These are phyloP conservation scores for Lasiurus borealis DNA, from an alignment of 2,113 vertebrate species.

Conservation along the genomic window DNA sequence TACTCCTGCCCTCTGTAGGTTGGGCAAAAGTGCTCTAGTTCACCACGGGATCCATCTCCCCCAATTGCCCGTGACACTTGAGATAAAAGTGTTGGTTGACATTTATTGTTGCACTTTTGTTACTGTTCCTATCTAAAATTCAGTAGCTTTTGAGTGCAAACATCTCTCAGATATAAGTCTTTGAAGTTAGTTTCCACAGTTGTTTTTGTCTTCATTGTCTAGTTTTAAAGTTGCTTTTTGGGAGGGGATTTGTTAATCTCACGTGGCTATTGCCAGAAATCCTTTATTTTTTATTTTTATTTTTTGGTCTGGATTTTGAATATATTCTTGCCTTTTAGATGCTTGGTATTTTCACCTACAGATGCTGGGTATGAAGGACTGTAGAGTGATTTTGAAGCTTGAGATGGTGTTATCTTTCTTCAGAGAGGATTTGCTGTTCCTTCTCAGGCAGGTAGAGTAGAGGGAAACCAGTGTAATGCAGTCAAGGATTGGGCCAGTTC, in stretches of 20 bases:
- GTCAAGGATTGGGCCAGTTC: neutral
- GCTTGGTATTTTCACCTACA: neutral
- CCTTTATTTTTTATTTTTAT: neutral
- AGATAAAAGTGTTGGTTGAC: too few relatives aligned
- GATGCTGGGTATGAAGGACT: neutral
- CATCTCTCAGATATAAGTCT: neutral
- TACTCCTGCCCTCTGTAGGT: neutral
- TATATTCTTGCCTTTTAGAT: neutral
- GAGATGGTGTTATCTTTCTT: neutral
- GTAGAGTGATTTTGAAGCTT: neutral
- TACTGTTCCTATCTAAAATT: neutral
- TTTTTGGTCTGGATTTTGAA: neutral
- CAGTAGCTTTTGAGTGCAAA: neutral
- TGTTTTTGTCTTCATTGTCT: neutral
- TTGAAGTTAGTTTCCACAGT: neutral
- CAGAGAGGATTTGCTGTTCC: neutral
- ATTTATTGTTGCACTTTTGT: neutral
- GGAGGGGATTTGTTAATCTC: neutral
- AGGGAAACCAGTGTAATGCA: neutral
- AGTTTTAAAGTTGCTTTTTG: neutral
- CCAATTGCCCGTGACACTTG: neutral
- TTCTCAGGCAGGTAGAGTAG: neutral
- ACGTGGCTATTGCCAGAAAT: neutral
- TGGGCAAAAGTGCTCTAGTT: neutral
- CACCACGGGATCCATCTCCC: neutral